phyloP scores from a whole-genome alignment of 2,113 vertebrate species.

The Climacteris rufus region DNA sequence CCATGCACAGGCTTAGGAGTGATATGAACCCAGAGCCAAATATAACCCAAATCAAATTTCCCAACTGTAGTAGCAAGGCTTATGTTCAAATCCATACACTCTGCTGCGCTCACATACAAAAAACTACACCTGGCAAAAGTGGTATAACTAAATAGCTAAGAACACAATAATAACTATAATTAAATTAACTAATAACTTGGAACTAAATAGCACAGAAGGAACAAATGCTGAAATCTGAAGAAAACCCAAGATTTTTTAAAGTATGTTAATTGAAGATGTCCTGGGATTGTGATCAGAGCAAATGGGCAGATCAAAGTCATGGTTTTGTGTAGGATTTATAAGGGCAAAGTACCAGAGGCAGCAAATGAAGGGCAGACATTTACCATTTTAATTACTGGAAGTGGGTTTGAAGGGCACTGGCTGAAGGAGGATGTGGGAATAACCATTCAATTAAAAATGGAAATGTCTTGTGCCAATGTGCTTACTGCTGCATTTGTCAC shows the following conservation, averaged over 20 bases:
- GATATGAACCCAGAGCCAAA: not conserved
- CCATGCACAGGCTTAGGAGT: accelerated
- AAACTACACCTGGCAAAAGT: not conserved
- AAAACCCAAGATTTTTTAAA: not conserved
- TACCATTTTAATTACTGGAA: conserved; percentile 17
- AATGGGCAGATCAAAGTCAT: not conserved
- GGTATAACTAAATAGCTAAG: not conserved
- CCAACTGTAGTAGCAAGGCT: not conserved
- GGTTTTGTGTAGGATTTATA: not conserved
- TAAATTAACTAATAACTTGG: not conserved
- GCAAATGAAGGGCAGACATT: not conserved
- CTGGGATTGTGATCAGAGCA: not conserved
- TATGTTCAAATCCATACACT: not conserved
- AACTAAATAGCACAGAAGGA: not conserved
- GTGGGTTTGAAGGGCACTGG: not conserved
- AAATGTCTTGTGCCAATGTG: not conserved
- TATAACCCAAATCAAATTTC: not conserved
- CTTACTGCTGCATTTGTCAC: not conserved
- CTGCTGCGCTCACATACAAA: not conserved
- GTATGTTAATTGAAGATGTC: not conserved
- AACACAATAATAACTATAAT: not conserved
- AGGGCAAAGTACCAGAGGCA: not conserved
- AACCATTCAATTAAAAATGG: not conserved
- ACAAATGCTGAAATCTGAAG: not conserved
- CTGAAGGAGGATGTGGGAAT: conserved; percentile 28